phyloP scores from a whole-genome alignment of 2,113 vertebrate species.

The Psilopsiagon aymara region DNA sequence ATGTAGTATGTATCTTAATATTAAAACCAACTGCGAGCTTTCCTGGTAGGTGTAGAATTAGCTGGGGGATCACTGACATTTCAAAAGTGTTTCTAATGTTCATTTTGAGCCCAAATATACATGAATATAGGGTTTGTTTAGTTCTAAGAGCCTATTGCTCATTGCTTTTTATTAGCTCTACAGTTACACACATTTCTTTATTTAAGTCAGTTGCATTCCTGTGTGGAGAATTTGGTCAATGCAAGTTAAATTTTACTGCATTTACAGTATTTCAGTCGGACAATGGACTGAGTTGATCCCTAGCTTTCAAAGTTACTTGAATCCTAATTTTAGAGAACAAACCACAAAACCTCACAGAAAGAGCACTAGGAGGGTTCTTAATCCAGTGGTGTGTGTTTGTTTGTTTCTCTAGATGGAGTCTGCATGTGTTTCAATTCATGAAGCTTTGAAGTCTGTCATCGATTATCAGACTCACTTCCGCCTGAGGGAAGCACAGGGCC shows the following conservation, averaged over 20 bases:
- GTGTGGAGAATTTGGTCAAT: not conserved
- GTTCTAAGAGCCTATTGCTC: not conserved
- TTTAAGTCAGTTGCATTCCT: not conserved
- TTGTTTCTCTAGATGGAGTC: constrained; percentile 90
- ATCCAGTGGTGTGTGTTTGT: not conserved
- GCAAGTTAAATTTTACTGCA: not conserved
- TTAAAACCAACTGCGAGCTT: not conserved
- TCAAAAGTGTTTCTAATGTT: not conserved
- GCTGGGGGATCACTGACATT: not conserved
- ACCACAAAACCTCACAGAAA: not conserved
- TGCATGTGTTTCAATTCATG: constrained; percentile 96
- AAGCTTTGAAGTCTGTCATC: constrained; percentile 95
- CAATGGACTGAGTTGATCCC: not conserved
- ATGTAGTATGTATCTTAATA: not conserved
- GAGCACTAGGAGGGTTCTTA: not conserved
- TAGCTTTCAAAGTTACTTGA: not conserved
- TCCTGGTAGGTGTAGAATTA: not conserved
- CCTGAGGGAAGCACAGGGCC: constrained; percentile 93
- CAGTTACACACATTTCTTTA: not conserved
- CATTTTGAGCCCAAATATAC: not conserved
- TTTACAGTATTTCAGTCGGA: not conserved
- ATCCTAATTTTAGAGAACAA: not conserved
- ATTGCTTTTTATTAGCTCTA: not conserved
- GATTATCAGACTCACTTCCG: constrained; percentile 99
- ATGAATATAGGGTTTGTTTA: not conserved